These are phyloP conservation scores for Parasteatoda lunata DNA, from an alignment of 2,888 invertebrate species.

Conservation along the genomic window DNA sequence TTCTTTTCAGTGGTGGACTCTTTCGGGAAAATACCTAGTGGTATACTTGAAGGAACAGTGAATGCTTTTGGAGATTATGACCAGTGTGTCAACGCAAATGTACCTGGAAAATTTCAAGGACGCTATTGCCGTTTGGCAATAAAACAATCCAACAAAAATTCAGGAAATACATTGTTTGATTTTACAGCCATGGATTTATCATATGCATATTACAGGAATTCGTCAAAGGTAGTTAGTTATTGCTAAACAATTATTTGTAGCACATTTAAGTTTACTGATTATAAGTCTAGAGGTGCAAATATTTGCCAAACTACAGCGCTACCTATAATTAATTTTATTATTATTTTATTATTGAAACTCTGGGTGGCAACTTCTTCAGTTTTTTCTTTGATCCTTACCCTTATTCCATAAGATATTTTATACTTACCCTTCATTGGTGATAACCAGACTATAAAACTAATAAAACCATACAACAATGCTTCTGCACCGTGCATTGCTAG, in stretches of 20 bases:
- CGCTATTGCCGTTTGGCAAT: background rate
- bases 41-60: background rate
- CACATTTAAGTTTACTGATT: too few relatives aligned
- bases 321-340: too few relatives aligned
- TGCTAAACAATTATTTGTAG: background rate
- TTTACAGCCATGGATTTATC: background rate
- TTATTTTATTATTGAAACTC: too few relatives aligned
- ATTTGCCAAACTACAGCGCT: too few relatives aligned
- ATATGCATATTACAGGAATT: background rate
- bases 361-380: too few relatives aligned
- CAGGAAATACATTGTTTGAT: background rate
- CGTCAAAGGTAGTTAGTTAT: background rate
- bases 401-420: too few relatives aligned
- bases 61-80: background rate
- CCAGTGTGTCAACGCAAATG: background rate
- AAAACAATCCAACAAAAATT: background rate
- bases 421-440: too few relatives aligned
- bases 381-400: too few relatives aligned
- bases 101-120: background rate
- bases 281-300: too few relatives aligned
- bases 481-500: too few relatives aligned
- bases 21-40: slow-evolving; percentile 1
- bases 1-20: background rate
- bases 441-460: too few relatives aligned
- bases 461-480: too few relatives aligned